These are phyloP conservation scores for Gymnothorax reevesii DNA, from an alignment of 2,797 vertebrate genomes.

Conservation along the genomic window DNA sequence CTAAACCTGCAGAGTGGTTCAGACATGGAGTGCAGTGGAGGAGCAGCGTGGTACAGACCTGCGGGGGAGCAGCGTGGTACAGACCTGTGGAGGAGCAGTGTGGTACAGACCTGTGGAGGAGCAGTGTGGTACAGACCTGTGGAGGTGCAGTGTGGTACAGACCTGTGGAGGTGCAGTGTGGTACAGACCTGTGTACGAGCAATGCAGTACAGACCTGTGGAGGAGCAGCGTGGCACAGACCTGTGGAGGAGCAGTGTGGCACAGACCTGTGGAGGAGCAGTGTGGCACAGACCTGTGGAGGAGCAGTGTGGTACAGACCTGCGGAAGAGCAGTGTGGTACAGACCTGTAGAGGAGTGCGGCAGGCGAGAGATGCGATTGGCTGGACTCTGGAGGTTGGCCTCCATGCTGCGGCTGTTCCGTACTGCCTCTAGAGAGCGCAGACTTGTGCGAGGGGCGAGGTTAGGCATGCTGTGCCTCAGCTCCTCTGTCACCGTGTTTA, in stretches of 20 bases:
- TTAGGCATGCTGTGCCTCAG: slow-evolving; percentile 93
- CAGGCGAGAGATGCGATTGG: slow-evolving; percentile 83
- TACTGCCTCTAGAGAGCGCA: slow-evolving; percentile 84
- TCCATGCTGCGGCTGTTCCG: slow-evolving; percentile 91
- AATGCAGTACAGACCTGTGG: neutral
- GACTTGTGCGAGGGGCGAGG: slow-evolving; percentile 84
- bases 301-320: slow-evolving; percentile 13
- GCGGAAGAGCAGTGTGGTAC: slow-evolving; percentile 55
- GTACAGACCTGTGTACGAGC: neutral
- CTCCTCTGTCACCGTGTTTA: slow-evolving; percentile 78
- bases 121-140: neutral
- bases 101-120: slow-evolving; percentile 46
- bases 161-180: neutral
- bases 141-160: neutral
- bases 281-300: neutral
- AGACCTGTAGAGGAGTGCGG: slow-evolving; percentile 82
- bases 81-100: slow-evolving; percentile 78
- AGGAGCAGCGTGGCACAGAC: neutral
- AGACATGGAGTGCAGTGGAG: neutral
- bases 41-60: accelerated
- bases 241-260: neutral
- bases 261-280: slow-evolving; percentile 6
- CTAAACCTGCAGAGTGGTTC: neutral
- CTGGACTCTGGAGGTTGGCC: slow-evolving; percentile 89
- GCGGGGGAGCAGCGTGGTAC: slow-evolving; percentile 52